Base-by-base conservation (phyloP, 2,888 invertebrate species). In the Drosophila histrio region DNA sequence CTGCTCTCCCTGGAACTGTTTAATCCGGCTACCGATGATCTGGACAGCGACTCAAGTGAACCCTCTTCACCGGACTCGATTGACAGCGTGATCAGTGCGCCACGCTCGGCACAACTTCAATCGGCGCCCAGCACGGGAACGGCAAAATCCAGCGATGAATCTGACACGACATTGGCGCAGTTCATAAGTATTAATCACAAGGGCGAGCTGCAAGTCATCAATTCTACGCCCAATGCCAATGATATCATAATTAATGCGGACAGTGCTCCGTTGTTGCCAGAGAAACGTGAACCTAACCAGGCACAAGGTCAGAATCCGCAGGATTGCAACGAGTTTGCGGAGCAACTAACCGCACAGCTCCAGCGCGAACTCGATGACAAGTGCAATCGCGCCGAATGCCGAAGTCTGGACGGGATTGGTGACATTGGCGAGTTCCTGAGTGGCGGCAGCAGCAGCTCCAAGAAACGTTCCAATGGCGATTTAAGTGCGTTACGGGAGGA, bases 1-100 rank as follows among this genome's bases (percentile, higher is more conserved):
- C 92, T 97, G 13, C 93, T 97, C 88, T 95, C 96, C 1, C 91
- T 97, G 59, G 97, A 97, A 88, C 92, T 97, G 3, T 97, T 97
- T 88, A 97, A 97, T 92, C 97, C 97, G 1, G 97, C 97, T 88
- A 96, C 96, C 5, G 97, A 97, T 89, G 97, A 97, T 86, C 94
- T 97, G 91, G 97, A 97, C 90, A 97, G 97, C 86, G 97, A 97
- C 90, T 97, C 96, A 0, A 96, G 96, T 86, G 96, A 96, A 9
- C 91, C 92, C 9, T 97, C 97, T 0, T 97, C 97, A 0, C 97
- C 97, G 2, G 97, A 97, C 89, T 97, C 97, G 2, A 94, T 96
- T 1, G 96, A 96, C 79, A 96, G 96, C 87, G 97, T 97, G 1
- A 96, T 97, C 75, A 96, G 95, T 86, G 96, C 96, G 0, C 91